Base-by-base conservation (phyloP, 2,888 invertebrate genomes). In the Pristionchus mayeri region DNA sequence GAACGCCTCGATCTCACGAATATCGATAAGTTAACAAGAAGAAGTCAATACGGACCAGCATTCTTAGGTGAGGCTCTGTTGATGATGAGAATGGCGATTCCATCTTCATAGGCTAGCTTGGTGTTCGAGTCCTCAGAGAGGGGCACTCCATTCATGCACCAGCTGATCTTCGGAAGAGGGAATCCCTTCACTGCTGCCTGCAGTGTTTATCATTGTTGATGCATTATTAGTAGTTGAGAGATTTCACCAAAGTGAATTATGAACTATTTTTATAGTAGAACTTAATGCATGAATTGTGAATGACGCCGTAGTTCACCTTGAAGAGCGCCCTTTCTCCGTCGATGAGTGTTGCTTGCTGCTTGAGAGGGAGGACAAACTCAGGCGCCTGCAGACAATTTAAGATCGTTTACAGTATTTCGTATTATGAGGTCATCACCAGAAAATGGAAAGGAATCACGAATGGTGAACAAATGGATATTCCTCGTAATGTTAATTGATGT, bases 141-240 rank as follows among this genome's bases (percentile, higher is more conserved):
- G 0, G 80, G 71, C 24, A 40, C 57, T 67, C 87, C 89, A 76
- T 89, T 88, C 2, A 87, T 54, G 37, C 86, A 86, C 90, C 90
- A 91, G 0, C 87, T 86, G 30, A 90, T 88, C 37, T 85, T 87
- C 24, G 91, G 91, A n/a, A 90, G 85, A 18, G 91, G 91, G 60
- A 88, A 87, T 11, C 91, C 91, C 48, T 86, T 86, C 80, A 89
- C 87, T 37, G 86, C 80, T n/a, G 87, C 86, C 83, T 83, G 50
- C 3, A 82, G 40, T 44, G 44, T 44, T 44, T 44, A 44, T 44
- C 7, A 44, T 44, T 13, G 7, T 44, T 6, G 6, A 44, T 44
- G 6, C 6, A 9, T 44, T 44, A 44, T 44, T 44, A 9, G 44
- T 44, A 44, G n/a, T 57, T 7, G 24, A 57, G 9, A 18, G 24